Base-by-base conservation (phyloP, 2,113 vertebrate genomes). In the Oenanthe oenanthe region DNA sequence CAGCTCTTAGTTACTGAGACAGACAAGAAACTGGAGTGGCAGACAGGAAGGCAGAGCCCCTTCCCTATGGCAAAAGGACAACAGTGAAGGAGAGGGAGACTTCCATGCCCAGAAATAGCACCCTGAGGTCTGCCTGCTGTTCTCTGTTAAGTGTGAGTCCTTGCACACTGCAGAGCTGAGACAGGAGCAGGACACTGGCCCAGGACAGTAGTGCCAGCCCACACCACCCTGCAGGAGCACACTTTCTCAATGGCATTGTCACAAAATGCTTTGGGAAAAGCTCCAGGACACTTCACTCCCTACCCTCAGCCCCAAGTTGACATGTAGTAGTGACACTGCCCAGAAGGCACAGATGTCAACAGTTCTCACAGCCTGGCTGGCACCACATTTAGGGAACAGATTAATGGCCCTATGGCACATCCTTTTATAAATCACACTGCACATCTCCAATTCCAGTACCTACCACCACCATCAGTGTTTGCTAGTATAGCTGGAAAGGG, bases 331-430 rank as follows among this genome's bases (percentile, higher is more conserved):
- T n/a, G 78, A 94, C 74, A n/a, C 22, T 76, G 67, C 42, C 53
- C 71, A 72, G 58, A 61, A 72, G 85, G 51, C 90, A 94, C 62
- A 85, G 34, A 57, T 82, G 67, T 90, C 90, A 96, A 38, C 85
- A 93, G 82, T 62, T 62, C 50, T 61, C 62, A n/a, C 11, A 72
- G 82, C 34, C 54, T 53, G 40, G 22, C 45, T 72, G 66, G 51
- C 38, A 63, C 61, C 48, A 48, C 65, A n/a, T 63, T 74, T 63
- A 56, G 43, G 29, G 22, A 84, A 73, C 0, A 76, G 94, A 96
- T 76, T 83, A 85, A 88, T 86, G 81, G 76, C 71, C 78, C 48
- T 26, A 1, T 18, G 28, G 56, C 38, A 76, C 58, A 75, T 31
- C 28, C 25, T 68, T 79, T 47, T 36, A 62, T 34, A 76, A 93